Percentiles rank a stretch among this genome's conserved stretches.
These are phyloP conservation scores for Coelinius sp. DNA, from an alignment of 2,888 invertebrate species.

Conservation along the genomic window DNA sequence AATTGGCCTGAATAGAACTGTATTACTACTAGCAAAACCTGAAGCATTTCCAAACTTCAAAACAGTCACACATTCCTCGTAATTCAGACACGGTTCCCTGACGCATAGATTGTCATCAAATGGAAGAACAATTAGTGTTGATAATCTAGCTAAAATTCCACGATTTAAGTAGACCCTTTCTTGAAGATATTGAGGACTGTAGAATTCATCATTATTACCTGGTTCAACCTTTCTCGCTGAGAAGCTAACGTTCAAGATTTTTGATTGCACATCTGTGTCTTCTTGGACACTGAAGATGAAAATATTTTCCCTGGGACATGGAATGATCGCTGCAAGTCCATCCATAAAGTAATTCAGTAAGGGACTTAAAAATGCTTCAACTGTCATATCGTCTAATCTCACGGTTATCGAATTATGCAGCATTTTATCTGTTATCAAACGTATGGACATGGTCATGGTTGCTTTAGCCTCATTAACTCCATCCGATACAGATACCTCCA, in stretches of 20 bases:
- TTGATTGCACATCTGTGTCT: conserved; percentile 89
- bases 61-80: conserved; percentile 91
- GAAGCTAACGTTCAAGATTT: conserved; percentile 94
- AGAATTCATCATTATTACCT: conserved; percentile 82
- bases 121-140: conserved; percentile 92
- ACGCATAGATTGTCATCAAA: conserved; percentile 98
- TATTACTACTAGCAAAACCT: conserved; percentile 89
- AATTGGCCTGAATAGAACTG: conserved; percentile 93
- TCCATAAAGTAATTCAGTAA: conserved; percentile 89
- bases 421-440: conserved; percentile 95
- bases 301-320: conserved; percentile 92
- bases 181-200: conserved; percentile 89
- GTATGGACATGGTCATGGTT: conserved; percentile 90
- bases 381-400: conserved; percentile 92
- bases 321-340: conserved; percentile 91
- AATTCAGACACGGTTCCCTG: conserved; percentile 94
- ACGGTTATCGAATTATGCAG: conserved; percentile 94
- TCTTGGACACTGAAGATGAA: conserved; percentile 93
- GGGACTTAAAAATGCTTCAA: conserved; percentile 92
- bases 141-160: conserved; percentile 86
- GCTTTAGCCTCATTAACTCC: conserved; percentile 95
- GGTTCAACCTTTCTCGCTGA: conserved; percentile 88
- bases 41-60: conserved; percentile 94
- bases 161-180: conserved; percentile 95
- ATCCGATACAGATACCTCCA: conserved; percentile 95